Conservation (phyloP, 2,113 vertebrate genomes). For the Coreoperca whiteheadi region DNA sequence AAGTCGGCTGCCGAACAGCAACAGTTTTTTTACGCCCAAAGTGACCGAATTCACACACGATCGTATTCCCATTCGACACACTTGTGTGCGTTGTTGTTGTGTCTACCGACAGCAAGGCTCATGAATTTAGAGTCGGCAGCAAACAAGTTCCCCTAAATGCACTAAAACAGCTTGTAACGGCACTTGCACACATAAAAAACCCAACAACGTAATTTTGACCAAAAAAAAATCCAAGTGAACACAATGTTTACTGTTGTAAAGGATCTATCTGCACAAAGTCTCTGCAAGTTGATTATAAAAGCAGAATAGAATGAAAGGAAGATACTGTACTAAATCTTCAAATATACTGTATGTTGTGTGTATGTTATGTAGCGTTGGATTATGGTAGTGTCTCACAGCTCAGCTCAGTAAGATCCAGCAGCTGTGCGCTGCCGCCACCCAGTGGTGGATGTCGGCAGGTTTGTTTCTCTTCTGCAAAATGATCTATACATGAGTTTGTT, state of each 20-base stretch:
- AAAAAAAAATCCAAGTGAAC: not conserved
- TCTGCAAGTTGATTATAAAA: not conserved
- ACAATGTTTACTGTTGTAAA: not conserved
- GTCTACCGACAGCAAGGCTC: not conserved
- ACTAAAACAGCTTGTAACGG: not conserved
- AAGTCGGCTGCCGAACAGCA: not conserved
- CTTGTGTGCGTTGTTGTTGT: not conserved
- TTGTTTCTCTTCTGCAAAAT: not conserved
- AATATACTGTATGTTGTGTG: too few relatives aligned
- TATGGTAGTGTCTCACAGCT: not conserved
- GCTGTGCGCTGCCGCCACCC: conserved; percentile 30
- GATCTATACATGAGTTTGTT: not conserved
- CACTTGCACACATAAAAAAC: too few relatives aligned
- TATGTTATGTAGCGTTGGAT: not conserved
- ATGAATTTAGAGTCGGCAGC: not conserved
- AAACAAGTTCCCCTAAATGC: not conserved
- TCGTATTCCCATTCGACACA: not conserved
- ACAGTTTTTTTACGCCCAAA: not conserved
- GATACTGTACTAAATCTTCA: not conserved
- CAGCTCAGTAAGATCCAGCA: not conserved
- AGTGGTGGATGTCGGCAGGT: not conserved
- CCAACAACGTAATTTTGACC: not conserved
- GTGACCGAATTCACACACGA: not conserved
- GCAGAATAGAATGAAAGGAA: not conserved
- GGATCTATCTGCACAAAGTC: too few relatives aligned